These are phyloP conservation scores for Tenodera sinensis DNA, from an alignment of 2,888 invertebrate genomes.

Conservation along the genomic window DNA sequence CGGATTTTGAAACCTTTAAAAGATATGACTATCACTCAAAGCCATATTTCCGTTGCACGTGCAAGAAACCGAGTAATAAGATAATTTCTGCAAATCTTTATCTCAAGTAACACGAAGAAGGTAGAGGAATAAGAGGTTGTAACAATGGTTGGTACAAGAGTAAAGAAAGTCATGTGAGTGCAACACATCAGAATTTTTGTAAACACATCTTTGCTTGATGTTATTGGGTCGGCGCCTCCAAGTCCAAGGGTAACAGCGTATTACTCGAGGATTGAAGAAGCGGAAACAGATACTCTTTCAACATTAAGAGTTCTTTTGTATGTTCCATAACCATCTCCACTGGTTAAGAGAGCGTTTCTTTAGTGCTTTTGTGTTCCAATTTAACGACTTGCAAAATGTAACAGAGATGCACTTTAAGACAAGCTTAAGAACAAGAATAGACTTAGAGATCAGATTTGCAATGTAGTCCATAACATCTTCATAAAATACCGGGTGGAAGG, in stretches of 20 bases:
- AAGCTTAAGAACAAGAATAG: neutral
- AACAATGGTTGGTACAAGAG: too few species aligned
- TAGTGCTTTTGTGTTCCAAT: neutral
- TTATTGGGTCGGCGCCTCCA: neutral
- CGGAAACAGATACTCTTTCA: neutral
- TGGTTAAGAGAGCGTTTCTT: neutral
- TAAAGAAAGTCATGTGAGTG: too few species aligned
- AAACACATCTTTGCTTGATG: neutral
- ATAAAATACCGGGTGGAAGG: too few species aligned
- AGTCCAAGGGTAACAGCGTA: neutral
- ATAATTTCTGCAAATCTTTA: too few species aligned
- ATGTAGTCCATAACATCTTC: neutral
- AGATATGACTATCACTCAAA: too few species aligned
- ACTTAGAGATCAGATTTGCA: neutral
- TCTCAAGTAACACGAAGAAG: too few species aligned
- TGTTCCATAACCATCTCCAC: neutral
- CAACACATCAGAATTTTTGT: neutral
- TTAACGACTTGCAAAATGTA: neutral
- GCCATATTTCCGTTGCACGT: too few species aligned
- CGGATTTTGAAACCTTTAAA: too few species aligned
- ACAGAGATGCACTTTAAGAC: neutral
- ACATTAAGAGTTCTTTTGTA: neutral
- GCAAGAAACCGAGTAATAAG: too few species aligned
- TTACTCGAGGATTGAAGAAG: neutral
- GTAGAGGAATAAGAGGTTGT: too few species aligned